Evolutionary conservation across 1,140 invertebrate genomes (phyloP), one percentile per base, ranked within the genome.

Genomic region (Ceratitis capitata): DNA sequence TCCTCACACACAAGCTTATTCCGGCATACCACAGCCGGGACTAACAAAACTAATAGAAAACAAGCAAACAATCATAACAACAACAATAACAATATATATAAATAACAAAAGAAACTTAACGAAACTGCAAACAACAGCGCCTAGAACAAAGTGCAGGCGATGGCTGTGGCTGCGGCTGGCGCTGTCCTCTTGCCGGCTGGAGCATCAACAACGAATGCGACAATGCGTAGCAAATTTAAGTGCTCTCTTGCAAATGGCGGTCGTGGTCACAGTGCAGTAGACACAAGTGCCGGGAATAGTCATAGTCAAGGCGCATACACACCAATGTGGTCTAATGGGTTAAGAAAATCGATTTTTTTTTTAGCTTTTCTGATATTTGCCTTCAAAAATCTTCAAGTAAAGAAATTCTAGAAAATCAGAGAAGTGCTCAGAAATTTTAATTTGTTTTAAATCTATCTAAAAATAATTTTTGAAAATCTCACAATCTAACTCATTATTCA

Each of bases 81-180:
- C 64, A 69, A 69, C 7, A 69, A 39, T 3, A 39, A 42, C 29
- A 35, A 64, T 14, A 74, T 16, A 42, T 35, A 74, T 74, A 39
- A 45, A 78, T 78, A 78, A 78, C 39, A 78, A 78, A 45, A 47
- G 69, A 35, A 78, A 78, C 69, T 78, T 78, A 78, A 78, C 39
- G 69, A 47, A 78, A 42, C 69, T 78, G 16, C 69, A 78, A 78
- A 78, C 61, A 47, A 10, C 69, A n/a, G 58, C 10, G 7, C 23
- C 12, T 42, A 78, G 23, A 78, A 45, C 69, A 45, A 78, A 45
- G 39, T 45, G 39, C 2, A 45, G 39, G 69, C n/a, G 39, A 42
- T 23, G 39, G 39, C 23, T 42, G 69, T 45, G 19, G 23, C n/a
- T 78, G 69, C 0, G 39, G 35, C 19, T 74, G 64, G 16, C 4